Conservation (phyloP, 2,113 vertebrate genomes). For the Eonycteris spelaea region DNA sequence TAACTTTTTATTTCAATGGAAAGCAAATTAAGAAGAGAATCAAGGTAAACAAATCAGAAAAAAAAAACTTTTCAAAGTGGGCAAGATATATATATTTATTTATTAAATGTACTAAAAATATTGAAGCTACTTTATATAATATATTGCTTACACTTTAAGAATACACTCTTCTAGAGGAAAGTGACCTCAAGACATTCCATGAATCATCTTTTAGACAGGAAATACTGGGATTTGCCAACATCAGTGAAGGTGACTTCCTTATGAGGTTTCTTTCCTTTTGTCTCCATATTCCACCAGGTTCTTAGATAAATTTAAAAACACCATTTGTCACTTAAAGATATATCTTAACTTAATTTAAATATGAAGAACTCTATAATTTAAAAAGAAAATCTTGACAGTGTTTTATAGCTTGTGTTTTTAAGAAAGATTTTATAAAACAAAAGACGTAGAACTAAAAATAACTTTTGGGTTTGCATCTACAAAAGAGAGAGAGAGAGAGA, state of each 20-base stretch:
- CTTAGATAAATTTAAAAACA: neutral
- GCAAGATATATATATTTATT: neutral
- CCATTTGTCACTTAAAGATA: neutral
- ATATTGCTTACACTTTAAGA: neutral
- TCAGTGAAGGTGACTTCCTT: neutral
- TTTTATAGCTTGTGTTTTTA: neutral
- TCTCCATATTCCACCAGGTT: neutral
- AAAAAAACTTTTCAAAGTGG: neutral
- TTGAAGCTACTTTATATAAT: neutral
- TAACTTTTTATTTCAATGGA: neutral
- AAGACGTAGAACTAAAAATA: conserved; percentile 29
- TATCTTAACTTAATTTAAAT: conserved; percentile 20
- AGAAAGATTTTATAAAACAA: conserved; percentile 34
- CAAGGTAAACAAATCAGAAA: neutral
- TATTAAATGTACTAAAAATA: neutral
- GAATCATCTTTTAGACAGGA: neutral
- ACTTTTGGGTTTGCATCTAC: conserved; percentile 30
- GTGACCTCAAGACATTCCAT: neutral
- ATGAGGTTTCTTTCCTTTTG: neutral
- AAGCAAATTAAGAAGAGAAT: neutral
- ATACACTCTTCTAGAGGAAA: neutral
- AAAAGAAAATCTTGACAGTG: neutral
- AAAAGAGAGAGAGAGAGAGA: neutral
- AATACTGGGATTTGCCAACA: neutral
- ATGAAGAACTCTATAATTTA: neutral